phyloP scores from a whole-genome alignment of 1,140 invertebrate species.

The Cyphomyrmex costatus region DNA sequence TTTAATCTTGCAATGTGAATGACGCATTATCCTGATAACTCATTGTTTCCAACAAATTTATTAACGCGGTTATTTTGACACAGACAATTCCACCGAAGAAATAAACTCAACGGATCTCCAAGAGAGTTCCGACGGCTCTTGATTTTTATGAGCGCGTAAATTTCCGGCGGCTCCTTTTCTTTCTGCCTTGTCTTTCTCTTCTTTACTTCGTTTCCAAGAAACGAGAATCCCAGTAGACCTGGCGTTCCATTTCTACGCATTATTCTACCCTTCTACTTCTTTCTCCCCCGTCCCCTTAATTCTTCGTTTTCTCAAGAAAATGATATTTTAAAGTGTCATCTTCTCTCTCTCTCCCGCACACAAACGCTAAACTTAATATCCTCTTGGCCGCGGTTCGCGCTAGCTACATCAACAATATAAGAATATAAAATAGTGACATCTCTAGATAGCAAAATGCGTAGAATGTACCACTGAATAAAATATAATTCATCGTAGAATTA shows the following conservation, averaged over 20 bases:
- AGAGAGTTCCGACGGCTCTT: constrained; percentile 84
- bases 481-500: not conserved
- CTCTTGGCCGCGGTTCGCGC: constrained; percentile 25
- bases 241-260: constrained; percentile 57
- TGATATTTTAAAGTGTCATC: constrained; percentile 62
- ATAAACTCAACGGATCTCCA: constrained; percentile 58
- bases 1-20: not conserved
- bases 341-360: constrained; percentile 40
- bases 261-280: constrained; percentile 62
- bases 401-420: constrained; percentile 37
- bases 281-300: constrained; percentile 41
- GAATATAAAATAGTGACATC: constrained; percentile 22
- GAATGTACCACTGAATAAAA: constrained; percentile 4
- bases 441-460: constrained; percentile 7
- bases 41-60: constrained; percentile 44
- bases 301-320: constrained; percentile 63
- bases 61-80: constrained; percentile 55
- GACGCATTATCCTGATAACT: constrained; percentile 12
- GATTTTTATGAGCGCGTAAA: constrained; percentile 86
- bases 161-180: constrained; percentile 73
- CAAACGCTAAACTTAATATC: constrained; percentile 47
- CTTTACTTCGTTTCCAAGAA: constrained; percentile 59
- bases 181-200: constrained; percentile 54
- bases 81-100: constrained; percentile 54
- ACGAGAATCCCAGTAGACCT: constrained; percentile 65